Conservation (phyloP, 1,140 invertebrate species). For the Trichoplusia ni region DNA sequence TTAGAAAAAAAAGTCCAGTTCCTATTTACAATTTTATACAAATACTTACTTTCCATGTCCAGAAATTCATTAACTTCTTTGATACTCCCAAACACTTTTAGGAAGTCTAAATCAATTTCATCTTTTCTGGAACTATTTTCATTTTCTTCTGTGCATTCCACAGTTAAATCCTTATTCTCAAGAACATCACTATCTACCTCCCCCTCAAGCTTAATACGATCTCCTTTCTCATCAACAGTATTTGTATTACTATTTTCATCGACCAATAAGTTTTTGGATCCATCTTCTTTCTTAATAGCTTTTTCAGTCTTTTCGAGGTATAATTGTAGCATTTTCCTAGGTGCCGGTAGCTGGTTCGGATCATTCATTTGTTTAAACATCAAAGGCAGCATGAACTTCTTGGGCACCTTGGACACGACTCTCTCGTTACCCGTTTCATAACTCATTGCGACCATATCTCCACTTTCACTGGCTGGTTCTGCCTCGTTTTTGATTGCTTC, state of each 20-base stretch:
- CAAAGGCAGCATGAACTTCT: conserved; percentile 2
- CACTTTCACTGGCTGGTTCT: too few species aligned
- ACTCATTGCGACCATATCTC: too few species aligned
- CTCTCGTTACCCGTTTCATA: too few species aligned
- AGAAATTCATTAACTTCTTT: conserved; percentile 66
- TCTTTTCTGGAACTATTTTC: conserved; percentile 15
- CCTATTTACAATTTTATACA: not conserved
- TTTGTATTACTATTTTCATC: not conserved
- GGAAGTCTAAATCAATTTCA: conserved; percentile 43
- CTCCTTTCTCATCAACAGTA: not conserved
- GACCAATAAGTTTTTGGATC: not conserved
- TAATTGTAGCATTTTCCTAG: not conserved
- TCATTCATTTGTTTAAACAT: conserved; percentile 13
- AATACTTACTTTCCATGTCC: conserved; percentile 65
- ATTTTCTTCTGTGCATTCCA: too few species aligned
- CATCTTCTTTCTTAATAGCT: not conserved
- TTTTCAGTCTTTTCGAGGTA: not conserved
- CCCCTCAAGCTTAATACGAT: not conserved
- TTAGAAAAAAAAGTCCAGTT: not conserved
- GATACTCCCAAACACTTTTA: conserved; percentile 64
- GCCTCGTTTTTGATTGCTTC: too few species aligned
- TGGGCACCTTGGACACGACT: not conserved
- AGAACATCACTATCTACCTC: not conserved
- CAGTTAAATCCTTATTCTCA: too few species aligned
- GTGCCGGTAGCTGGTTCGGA: not conserved